phyloP scores from a whole-genome alignment of 2,113 vertebrate genomes.

The Phyllostomus hastatus region DNA sequence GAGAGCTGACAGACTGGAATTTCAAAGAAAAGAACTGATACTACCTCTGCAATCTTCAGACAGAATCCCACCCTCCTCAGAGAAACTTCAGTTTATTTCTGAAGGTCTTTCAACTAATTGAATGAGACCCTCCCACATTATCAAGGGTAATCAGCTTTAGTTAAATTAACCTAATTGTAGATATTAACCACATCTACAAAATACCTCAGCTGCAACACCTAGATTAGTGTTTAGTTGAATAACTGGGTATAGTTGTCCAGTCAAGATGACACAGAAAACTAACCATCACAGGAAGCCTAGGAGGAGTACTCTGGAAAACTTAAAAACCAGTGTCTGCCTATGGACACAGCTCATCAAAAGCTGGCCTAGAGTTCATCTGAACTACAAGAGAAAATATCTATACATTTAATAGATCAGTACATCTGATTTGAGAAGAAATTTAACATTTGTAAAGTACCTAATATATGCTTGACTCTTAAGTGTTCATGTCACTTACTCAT shows the following conservation, averaged over 20 bases:
- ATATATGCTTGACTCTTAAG: not conserved
- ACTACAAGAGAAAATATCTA: not conserved
- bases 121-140: not conserved
- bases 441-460: not conserved
- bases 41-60: not conserved
- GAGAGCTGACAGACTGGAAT: not conserved
- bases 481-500: conserved; percentile 13
- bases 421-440: conserved; percentile 15
- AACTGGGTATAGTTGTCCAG: not conserved
- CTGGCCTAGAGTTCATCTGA: not conserved
- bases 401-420: not conserved
- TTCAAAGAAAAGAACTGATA: not conserved
- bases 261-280: not conserved
- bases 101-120: not conserved
- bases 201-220: not conserved
- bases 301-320: not conserved
- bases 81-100: conserved; percentile 7
- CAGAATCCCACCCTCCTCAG: not conserved
- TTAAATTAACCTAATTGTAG: not conserved
- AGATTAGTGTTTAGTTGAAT: not conserved
- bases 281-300: not conserved
- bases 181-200: not conserved
- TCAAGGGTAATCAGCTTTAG: not conserved
- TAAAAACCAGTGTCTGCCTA: not conserved
- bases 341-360: not conserved